Percentiles rank a stretch among this genome's conserved stretches.
Conservation (phyloP, 2,888 invertebrate genomes). For the Drosophila basisetae region DNA sequence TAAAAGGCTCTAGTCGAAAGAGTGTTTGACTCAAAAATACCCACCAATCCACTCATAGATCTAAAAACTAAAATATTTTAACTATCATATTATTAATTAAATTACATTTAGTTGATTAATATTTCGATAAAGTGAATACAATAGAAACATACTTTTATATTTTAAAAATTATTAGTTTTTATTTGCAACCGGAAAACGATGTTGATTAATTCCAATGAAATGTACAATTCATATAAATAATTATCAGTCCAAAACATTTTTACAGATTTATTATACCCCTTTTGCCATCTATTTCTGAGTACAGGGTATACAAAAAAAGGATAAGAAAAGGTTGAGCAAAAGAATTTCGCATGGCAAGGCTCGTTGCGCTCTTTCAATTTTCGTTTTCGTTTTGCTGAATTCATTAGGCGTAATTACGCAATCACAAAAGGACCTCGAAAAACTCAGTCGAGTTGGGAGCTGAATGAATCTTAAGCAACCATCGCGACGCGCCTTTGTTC, state of each 20-base stretch:
- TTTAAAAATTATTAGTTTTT: not conserved
- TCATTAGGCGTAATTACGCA: slow-evolving; percentile 77
- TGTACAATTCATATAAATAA: not conserved
- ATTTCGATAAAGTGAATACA: not conserved
- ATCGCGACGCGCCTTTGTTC: slow-evolving; percentile 16
- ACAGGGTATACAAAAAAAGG: slow-evolving; percentile 2
- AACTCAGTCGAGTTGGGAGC: slow-evolving; percentile 11
- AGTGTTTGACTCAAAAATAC: not conserved
- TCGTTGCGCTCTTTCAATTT: slow-evolving; percentile 63
- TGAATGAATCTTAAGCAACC: slow-evolving; percentile 54
- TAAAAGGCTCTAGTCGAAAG: not conserved
- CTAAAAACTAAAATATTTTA: not conserved
- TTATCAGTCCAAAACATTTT: not conserved
- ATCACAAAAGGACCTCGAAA: slow-evolving; percentile 64
- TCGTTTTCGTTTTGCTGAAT: slow-evolving; percentile 64
- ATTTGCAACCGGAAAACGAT: not conserved
- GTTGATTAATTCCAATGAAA: not conserved
- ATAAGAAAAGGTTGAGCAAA: slow-evolving; percentile 24
- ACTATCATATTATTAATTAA: not conserved
- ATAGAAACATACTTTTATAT: not conserved
- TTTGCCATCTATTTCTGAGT: not conserved
- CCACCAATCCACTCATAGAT: not conserved
- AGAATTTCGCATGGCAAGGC: slow-evolving; percentile 26
- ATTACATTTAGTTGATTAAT: not conserved
- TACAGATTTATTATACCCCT: not conserved